phyloP scores from a whole-genome alignment of 2,797 vertebrate genomes.

The Sebastes glaucus region DNA sequence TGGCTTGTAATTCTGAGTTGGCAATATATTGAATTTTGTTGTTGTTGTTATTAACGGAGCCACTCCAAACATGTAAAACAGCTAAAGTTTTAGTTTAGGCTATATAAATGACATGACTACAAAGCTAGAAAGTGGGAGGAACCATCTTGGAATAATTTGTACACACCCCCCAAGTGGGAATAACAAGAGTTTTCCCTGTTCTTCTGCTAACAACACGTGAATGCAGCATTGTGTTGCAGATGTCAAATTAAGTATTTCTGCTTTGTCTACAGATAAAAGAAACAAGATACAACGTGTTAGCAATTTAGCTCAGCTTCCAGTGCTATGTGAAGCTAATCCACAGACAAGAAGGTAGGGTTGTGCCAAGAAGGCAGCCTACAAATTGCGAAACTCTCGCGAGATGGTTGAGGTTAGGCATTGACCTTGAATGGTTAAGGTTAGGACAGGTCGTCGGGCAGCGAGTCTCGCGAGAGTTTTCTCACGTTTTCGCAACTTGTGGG shows the following conservation, averaged over 20 bases:
- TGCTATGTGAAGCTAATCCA: neutral
- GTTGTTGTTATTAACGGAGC: neutral
- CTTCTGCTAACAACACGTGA: neutral
- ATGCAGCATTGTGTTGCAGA: neutral
- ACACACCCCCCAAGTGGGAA: neutral
- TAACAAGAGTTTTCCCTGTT: neutral
- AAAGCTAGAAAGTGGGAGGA: neutral
- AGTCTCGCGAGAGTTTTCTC: accelerated
- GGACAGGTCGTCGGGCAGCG: too few species aligned
- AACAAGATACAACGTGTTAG: neutral
- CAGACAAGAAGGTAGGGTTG: too few species aligned
- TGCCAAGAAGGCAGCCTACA: too few species aligned
- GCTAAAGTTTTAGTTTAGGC: neutral
- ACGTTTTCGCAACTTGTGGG: too few species aligned
- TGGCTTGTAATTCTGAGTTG: neutral
- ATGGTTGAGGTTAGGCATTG: too few species aligned
- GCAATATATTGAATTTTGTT: neutral
- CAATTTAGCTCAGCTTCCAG: neutral
- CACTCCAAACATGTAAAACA: neutral
- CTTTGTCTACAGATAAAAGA: neutral
- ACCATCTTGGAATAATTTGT: neutral
- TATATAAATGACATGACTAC: neutral
- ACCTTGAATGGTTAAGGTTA: too few species aligned
- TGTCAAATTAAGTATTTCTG: too few species aligned
- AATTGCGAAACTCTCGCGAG: too few species aligned